Percentiles rank a stretch among this genome's conserved stretches.
Conservation (phyloP, 2,888 invertebrate genomes). For the Invenusta paracnida region DNA sequence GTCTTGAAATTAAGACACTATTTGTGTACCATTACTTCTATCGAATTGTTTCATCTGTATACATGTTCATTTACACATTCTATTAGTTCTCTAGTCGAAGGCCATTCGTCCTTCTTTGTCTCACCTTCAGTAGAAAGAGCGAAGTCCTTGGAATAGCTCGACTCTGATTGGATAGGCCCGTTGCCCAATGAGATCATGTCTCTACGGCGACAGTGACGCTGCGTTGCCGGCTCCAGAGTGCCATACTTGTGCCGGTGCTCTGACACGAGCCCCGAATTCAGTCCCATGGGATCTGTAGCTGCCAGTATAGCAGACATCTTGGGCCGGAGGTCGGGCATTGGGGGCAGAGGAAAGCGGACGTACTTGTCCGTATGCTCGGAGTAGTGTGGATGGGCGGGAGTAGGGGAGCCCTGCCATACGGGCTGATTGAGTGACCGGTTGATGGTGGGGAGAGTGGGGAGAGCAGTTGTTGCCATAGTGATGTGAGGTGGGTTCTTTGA, state of each 20-base stretch:
- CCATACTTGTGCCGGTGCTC: not conserved
- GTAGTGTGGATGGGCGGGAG: not conserved
- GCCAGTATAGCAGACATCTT: not conserved
- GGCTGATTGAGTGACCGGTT: not conserved
- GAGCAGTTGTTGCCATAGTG: not conserved
- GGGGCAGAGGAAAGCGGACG: not conserved
- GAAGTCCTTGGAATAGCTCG: not conserved
- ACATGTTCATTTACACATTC: too few species aligned
- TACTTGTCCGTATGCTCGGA: not conserved
- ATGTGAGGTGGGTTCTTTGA: too few species aligned
- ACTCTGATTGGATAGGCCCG: not conserved
- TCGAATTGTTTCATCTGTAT: too few species aligned
- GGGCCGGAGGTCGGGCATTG: not conserved
- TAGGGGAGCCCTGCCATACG: not conserved
- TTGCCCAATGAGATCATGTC: not conserved
- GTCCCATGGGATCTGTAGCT: not conserved
- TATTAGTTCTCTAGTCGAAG: too few species aligned
- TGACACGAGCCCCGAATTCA: not conserved
- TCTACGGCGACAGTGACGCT: not conserved
- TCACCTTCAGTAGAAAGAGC: not conserved
- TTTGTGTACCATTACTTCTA: too few species aligned
- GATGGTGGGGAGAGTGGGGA: not conserved
- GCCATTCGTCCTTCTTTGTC: too few species aligned
- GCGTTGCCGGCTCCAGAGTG: not conserved
- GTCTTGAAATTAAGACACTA: too few species aligned